phyloP scores from a whole-genome alignment of 2,113 vertebrate species.

The Tupaia tana region DNA sequence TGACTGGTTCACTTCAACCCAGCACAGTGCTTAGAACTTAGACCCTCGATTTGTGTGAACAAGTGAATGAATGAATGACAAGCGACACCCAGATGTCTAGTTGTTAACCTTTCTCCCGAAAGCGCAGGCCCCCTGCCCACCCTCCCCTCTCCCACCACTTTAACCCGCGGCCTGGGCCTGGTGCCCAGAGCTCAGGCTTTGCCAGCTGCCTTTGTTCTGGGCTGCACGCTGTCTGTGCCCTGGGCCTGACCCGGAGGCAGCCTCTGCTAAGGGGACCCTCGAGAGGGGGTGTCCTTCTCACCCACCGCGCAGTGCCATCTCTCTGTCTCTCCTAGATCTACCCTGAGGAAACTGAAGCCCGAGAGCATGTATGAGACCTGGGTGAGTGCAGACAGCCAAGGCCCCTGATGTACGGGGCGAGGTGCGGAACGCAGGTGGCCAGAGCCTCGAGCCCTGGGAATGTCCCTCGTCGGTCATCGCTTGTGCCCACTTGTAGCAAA shows the following conservation, averaged over 20 bases:
- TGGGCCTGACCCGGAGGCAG: conserved; percentile 24
- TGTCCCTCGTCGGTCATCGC: too few relatives aligned
- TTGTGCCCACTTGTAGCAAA: neutral
- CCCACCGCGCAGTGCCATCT: neutral
- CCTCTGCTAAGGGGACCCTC: neutral
- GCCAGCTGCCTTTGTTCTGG: conserved; percentile 49
- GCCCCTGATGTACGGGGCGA: neutral
- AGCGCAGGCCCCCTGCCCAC: neutral
- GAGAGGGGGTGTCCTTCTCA: neutral
- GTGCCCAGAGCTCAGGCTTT: conserved; percentile 40
- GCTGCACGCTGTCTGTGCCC: conserved; percentile 21
- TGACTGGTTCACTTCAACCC: neutral
- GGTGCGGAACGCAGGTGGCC: neutral
- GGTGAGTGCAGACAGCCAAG: conserved; percentile 85
- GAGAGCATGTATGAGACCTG: conserved; percentile 96
- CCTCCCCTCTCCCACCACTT: neutral
- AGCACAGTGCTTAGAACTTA: neutral
- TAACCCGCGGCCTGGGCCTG: neutral
- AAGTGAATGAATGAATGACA: neutral
- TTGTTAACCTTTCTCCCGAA: neutral
- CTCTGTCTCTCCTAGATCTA: conserved; percentile 86
- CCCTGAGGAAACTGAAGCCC: conserved; percentile 93
- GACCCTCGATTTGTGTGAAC: neutral
- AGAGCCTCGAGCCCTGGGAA: neutral
- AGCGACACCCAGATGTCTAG: neutral